These are phyloP conservation scores for Lycocerus yunnanus DNA, from an alignment of 2,888 invertebrate genomes.

Conservation along the genomic window DNA sequence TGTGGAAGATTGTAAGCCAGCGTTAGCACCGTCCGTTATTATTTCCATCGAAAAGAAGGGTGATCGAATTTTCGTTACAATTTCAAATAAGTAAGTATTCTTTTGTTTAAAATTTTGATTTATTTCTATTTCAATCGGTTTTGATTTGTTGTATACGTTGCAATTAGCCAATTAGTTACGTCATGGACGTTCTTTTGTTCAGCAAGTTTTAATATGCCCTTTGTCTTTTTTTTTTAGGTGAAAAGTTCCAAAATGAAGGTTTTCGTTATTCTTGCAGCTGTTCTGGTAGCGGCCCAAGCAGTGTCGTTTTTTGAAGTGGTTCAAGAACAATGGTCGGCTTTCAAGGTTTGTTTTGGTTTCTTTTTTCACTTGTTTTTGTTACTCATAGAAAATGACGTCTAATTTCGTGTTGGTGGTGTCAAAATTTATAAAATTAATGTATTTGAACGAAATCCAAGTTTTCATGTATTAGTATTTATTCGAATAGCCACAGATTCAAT, in stretches of 20 bases:
- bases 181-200: constrained; percentile 1
- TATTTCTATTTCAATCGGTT: no score
- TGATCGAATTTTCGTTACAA: neutral
- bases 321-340: constrained; percentile 54
- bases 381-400: constrained; percentile 8
- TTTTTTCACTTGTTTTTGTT: neutral
- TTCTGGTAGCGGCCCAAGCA: constrained; percentile 63
- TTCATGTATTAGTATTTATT: no score
- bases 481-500: no score
- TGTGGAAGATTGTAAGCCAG: neutral
- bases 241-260: constrained; percentile 49
- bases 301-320: constrained; percentile 75
- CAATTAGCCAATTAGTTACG: neutral
- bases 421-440: neutral
- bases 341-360: constrained; percentile 48
- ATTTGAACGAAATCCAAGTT: no score
- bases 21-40: neutral
- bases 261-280: constrained; percentile 55
- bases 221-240: neutral
- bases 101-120: neutral
- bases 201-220: neutral
- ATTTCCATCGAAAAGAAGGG: neutral
- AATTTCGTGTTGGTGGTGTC: neutral
- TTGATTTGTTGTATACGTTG: neutral
- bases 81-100: neutral